These are phyloP conservation scores for Drosophila teissieri DNA, from an alignment of 1,140 invertebrate genomes.

Conservation along the genomic window DNA sequence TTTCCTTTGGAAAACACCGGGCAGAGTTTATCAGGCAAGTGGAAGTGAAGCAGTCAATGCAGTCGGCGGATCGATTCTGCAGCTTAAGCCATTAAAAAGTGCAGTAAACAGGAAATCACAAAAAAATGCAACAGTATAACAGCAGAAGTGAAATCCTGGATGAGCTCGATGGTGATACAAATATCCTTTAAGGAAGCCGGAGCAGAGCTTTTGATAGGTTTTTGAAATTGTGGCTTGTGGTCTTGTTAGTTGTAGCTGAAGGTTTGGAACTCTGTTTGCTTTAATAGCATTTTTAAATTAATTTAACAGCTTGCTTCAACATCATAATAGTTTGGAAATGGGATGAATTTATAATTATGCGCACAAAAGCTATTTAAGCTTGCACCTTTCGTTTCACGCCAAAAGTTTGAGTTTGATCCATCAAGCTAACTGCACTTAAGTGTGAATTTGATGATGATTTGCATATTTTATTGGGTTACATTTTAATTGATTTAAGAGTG, in stretches of 20 bases:
- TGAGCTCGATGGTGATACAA: conserved; percentile 15
- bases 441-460: conserved; percentile 12
- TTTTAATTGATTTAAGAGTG: conserved; percentile 18
- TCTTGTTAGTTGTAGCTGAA: background rate
- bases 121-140: background rate
- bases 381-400: no score
- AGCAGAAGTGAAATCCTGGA: conserved; percentile 13
- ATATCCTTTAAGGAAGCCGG: conserved; percentile 17
- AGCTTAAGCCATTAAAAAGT: conserved; percentile 37
- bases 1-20: conserved; percentile 17
- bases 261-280: background rate
- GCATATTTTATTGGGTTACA: conserved; percentile 22
- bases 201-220: conserved; percentile 4
- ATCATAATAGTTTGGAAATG: no score
- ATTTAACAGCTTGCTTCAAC: background rate
- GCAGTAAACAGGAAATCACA: conserved; percentile 41
- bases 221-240: background rate
- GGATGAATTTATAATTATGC: background rate
- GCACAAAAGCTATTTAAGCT: background rate
- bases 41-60: conserved; percentile 33
- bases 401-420: background rate
- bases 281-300: background rate
- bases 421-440: background rate
- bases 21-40: conserved; percentile 38
- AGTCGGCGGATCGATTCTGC: conserved; percentile 36